Conservation (phyloP, 1,140 invertebrate species). For the Pseudoatta argentina region DNA sequence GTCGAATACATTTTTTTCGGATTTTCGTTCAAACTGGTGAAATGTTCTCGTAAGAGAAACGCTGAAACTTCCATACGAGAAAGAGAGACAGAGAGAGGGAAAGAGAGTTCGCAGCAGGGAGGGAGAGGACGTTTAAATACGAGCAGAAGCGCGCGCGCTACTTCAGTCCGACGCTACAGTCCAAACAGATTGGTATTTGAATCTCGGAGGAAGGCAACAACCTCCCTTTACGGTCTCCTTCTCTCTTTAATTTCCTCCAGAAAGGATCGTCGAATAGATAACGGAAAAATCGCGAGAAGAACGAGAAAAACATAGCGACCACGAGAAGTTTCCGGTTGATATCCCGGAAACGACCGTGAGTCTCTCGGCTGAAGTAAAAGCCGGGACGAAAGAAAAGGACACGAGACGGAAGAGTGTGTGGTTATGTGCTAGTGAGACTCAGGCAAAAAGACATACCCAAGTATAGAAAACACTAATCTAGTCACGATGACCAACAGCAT, state of each 20-base stretch:
- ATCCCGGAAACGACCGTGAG: neutral
- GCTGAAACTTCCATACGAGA: conserved; percentile 47
- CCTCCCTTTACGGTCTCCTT: neutral
- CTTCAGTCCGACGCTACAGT: conserved; percentile 85
- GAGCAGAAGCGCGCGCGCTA: conserved; percentile 83
- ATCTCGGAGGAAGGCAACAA: conserved; percentile 45
- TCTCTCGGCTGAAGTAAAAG: neutral
- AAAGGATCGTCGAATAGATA: neutral
- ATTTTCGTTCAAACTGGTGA: conserved; percentile 13
- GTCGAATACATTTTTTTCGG: neutral
- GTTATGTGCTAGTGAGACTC: conserved; percentile 69
- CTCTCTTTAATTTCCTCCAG: neutral
- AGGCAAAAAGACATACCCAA: neutral
- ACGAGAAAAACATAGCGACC: conserved; percentile 38
- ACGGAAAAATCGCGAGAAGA: neutral
- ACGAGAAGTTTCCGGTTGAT: neutral
- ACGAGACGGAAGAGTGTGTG: conserved; percentile 57
- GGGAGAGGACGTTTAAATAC: conserved; percentile 84
- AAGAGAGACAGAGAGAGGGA: conserved; percentile 63
- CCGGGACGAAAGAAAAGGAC: neutral
- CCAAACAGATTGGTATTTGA: conserved; percentile 81
- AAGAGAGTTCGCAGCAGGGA: conserved; percentile 56
- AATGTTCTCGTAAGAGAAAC: conserved; percentile 25
- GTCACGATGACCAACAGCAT: conserved; percentile 84
- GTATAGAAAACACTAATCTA: neutral